These are phyloP conservation scores for Clepsis dumicolana DNA, from an alignment of 2,888 invertebrate genomes.

Conservation along the genomic window DNA sequence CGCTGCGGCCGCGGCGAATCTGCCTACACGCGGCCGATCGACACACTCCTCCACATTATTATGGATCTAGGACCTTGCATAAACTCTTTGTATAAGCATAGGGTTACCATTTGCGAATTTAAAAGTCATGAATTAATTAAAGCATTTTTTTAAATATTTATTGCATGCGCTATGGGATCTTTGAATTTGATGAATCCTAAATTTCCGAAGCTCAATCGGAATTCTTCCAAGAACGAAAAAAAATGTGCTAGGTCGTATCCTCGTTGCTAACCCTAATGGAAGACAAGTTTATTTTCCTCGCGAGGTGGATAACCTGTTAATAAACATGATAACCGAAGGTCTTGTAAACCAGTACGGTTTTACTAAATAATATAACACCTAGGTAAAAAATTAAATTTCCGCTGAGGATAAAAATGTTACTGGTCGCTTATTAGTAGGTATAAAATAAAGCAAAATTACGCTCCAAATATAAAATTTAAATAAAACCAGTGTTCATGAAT, in stretches of 20 bases:
- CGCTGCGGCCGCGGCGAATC: constrained; percentile 75
- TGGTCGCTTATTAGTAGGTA: background rate
- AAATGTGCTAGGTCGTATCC: no score
- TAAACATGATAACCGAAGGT: constrained; percentile 5
- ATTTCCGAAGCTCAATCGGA: background rate
- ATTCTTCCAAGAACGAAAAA: background rate
- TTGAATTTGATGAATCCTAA: background rate
- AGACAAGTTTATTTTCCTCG: constrained; percentile 31
- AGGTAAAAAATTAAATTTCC: background rate
- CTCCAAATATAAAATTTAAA: background rate
- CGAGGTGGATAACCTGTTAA: constrained; percentile 13
- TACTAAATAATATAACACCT: background rate
- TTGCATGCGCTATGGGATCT: background rate
- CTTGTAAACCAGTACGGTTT: background rate
- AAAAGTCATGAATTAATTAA: no score
- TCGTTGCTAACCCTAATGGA: background rate
- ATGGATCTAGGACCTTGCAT: constrained; percentile 41
- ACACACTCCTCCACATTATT: constrained; percentile 48
- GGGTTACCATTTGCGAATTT: constrained; percentile 3
- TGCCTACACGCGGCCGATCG: constrained; percentile 70
- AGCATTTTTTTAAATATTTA: background rate
- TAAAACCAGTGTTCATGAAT: constrained; percentile 57
- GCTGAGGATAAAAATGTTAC: background rate
- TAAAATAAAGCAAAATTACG: no score
- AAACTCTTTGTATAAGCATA: constrained; percentile 25